These are phyloP conservation scores for Amazonetta brasiliensis DNA, from an alignment of 2,797 vertebrate genomes.

Conservation along the genomic window DNA sequence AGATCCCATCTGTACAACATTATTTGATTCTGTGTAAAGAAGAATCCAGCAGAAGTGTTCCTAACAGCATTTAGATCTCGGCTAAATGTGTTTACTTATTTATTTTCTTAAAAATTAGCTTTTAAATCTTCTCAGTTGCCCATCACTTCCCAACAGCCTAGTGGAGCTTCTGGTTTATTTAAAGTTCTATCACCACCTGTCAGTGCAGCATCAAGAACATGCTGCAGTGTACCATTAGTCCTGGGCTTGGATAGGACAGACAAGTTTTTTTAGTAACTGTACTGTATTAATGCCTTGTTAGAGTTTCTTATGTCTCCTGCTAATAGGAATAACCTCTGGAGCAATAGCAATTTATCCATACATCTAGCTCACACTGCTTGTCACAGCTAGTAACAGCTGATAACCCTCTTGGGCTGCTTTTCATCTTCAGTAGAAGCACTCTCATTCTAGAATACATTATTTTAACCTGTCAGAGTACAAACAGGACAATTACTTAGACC, in stretches of 20 bases:
- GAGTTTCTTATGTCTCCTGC: constrained; percentile 31
- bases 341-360: constrained; percentile 61
- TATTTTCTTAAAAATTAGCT: constrained; percentile 46
- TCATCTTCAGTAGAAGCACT: constrained; percentile 58
- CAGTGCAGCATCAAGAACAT: constrained; percentile 12
- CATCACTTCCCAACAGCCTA: neutral
- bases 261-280: constrained; percentile 43
- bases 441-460: constrained; percentile 69
- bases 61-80: neutral
- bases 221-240: neutral
- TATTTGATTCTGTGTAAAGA: neutral
- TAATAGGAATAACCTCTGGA: constrained; percentile 70
- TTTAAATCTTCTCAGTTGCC: constrained; percentile 20
- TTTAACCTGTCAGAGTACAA: constrained; percentile 75
- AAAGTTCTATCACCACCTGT: constrained; percentile 24
- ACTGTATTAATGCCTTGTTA: constrained; percentile 58
- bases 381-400: constrained; percentile 59
- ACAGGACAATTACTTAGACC: constrained; percentile 78
- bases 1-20: neutral
- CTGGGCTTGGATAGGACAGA: constrained; percentile 12
- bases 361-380: constrained; percentile 45
- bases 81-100: constrained; percentile 3
- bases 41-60: neutral
- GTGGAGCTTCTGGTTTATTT: constrained; percentile 32
- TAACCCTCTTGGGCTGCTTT: constrained; percentile 68